A percentile compares a stretch with the other conserved stretches of the same genome.
Evolutionary conservation across 2,888 invertebrate species (phyloP).

Genomic region (Limnephilus marmoratus): DNA sequence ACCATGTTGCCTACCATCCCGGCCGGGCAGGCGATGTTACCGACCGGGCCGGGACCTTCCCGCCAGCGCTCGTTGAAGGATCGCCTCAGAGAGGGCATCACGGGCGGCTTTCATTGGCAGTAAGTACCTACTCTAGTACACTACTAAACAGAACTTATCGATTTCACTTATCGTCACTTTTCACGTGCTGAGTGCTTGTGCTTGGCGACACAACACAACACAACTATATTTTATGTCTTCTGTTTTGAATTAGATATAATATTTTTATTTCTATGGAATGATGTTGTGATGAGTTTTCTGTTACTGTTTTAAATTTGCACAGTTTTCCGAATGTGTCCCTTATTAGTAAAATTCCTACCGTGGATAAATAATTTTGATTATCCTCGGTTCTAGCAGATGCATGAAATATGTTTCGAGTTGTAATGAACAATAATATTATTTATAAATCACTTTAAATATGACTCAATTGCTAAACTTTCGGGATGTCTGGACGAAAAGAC

Average conservation of each 20-base stretch:
- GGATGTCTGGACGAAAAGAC: too few relatives aligned
- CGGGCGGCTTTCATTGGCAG: conserved; percentile 89
- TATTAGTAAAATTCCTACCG: neutral
- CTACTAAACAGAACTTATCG: conserved; percentile 45
- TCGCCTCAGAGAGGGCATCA: conserved; percentile 87
- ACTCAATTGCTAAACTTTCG: too few relatives aligned
- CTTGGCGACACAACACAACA: neutral
- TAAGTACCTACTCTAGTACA: conserved; percentile 76
- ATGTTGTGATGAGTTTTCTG: conserved; percentile 29
- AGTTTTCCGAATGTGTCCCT: conserved; percentile 13
- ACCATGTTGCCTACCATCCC: conserved; percentile 68
- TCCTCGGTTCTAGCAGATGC: conserved; percentile 1
- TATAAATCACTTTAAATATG: neutral
- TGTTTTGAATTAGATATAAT: too few relatives aligned
- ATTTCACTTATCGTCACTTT: neutral
- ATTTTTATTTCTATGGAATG: neutral
- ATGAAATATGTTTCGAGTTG: neutral
- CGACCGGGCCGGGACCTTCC: conserved; percentile 76
- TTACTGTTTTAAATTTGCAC: conserved; percentile 29
- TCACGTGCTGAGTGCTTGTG: neutral
- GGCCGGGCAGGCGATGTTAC: conserved; percentile 75
- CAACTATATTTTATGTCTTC: neutral
- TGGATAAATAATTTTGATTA: neutral
- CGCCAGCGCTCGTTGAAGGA: conserved; percentile 88
- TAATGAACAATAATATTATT: neutral